Evolutionary conservation across 1,140 invertebrate species (phyloP), one percentile per base, ranked within the genome.

Genomic region (Caenorhabditis briggsae): DNA sequence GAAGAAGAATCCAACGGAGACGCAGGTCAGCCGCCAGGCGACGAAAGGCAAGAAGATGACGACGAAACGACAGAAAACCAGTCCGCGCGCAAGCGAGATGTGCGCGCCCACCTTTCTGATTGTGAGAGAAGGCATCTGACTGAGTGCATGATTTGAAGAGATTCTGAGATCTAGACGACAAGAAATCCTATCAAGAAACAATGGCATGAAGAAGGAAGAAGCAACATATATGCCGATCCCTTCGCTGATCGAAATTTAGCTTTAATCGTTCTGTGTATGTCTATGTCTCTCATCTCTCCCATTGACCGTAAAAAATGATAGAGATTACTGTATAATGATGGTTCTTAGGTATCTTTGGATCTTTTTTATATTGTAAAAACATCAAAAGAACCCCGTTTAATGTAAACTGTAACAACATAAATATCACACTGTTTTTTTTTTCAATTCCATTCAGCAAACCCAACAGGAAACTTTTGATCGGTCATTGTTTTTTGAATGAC

Each of bases 61-160:
- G 65, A 74, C 61, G 61, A 46, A 74, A 74, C 41, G 43, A 74
- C 41, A 74, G 65, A 74, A 74, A 74, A 74, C 65, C 65, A 74
- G 65, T 74, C 65, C 65, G 65, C 41, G n/a, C 65, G 41, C 6
- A 23, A 43, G 41, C 43, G 9, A 46, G 5, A 65, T 65, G 61
- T 25, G 61, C 65, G 8, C 43, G 64, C 64, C 41, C 64, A 74
- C 65, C 65, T 74, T 20, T 33, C 65, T 74, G 65, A 74, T 48
- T 74, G 65, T n/a, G 65, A 74, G 65, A 74, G 41, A 74, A 2
- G 20, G 61, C 18, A 74, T 5, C 1, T 46, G 65, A 48, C 33
- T 33, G 65, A 46, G 41, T 65, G 18, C 12, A 18, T 65, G 61
- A 65, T 65, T 33, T n/a, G 33, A 65, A 14, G 61, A 65, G 25